These are phyloP conservation scores for Phyllostomus hastatus DNA, from an alignment of 2,113 vertebrate species.

Conservation along the genomic window DNA sequence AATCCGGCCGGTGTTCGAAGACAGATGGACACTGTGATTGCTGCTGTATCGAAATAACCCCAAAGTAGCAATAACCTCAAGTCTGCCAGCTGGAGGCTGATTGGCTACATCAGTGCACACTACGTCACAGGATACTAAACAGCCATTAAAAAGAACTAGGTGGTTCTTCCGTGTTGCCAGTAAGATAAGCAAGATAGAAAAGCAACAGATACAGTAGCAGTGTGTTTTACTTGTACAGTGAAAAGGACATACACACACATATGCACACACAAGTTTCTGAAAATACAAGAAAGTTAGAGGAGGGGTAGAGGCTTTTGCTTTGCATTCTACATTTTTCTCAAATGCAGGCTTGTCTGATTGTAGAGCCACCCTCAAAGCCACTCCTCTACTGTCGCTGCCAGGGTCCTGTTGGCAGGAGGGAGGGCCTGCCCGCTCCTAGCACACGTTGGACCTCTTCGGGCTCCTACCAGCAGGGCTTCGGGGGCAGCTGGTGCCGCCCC, in stretches of 20 bases:
- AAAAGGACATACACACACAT: background rate
- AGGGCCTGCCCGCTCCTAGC: background rate
- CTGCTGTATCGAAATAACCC: background rate
- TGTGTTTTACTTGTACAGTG: background rate
- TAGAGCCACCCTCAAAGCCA: background rate
- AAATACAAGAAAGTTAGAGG: conserved; percentile 19
- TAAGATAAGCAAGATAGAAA: background rate
- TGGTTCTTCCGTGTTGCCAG: background rate
- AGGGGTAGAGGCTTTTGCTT: background rate
- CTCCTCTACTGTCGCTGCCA: background rate
- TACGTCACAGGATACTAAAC: background rate
- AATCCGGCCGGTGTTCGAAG: background rate
- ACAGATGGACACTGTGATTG: background rate
- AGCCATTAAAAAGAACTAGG: background rate
- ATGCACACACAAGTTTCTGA: background rate
- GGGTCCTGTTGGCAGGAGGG: background rate
- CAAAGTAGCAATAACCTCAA: background rate
- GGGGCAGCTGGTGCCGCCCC: background rate
- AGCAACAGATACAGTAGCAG: background rate
- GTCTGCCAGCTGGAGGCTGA: background rate
- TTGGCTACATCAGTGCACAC: background rate
- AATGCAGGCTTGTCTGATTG: background rate
- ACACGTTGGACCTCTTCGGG: background rate
- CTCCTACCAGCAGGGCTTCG: background rate
- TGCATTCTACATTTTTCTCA: conserved; percentile 27